Evolutionary conservation across 2,797 vertebrate species (phyloP).

Genomic region (Acanthis flammea): DNA sequence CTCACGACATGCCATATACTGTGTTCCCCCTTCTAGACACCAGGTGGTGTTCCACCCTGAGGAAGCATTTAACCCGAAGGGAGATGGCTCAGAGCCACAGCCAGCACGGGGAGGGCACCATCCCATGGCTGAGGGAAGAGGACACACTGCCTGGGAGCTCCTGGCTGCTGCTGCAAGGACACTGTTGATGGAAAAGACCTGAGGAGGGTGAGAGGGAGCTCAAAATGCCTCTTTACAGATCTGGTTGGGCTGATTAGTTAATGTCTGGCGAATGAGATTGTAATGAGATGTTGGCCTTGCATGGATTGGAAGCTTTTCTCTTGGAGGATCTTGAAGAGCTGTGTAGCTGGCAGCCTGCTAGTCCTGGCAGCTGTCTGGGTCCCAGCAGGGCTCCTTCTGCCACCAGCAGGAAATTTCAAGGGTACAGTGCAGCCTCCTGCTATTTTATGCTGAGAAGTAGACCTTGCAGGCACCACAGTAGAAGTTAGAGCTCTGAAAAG

Average conservation of each 20-base stretch:
- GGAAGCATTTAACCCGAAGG: not conserved
- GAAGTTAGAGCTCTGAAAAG: not conserved
- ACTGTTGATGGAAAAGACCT: not conserved
- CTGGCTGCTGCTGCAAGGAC: not conserved
- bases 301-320: not conserved
- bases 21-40: not conserved
- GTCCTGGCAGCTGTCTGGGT: not conserved
- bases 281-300: not conserved
- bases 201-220: not conserved
- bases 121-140: not conserved
- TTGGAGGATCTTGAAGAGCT: not conserved
- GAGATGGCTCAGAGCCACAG: not conserved
- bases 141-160: not conserved
- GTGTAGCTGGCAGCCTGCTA: not conserved
- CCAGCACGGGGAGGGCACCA: not conserved
- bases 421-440: not conserved
- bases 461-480: not conserved
- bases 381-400: not conserved
- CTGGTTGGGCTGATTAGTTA: not conserved
- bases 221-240: not conserved
- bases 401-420: not conserved
- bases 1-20: not conserved
- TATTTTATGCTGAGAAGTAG: not conserved
- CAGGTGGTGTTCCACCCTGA: not conserved
- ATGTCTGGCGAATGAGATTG: not conserved